Base-by-base conservation (phyloP, 1,140 invertebrate species). In the Rhagoletis zephyria region DNA sequence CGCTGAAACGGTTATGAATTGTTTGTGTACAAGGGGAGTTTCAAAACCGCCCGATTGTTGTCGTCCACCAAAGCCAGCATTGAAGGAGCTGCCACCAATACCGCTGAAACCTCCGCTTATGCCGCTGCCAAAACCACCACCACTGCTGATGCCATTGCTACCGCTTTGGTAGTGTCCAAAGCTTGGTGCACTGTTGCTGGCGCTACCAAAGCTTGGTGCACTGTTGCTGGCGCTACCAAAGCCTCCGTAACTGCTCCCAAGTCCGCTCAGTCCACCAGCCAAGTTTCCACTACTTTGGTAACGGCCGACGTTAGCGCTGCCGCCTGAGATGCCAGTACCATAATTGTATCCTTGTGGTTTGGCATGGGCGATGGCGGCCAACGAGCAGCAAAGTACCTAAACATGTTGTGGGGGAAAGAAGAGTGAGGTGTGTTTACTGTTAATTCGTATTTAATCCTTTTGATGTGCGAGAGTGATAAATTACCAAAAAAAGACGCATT, bases 401-500 rank as follows among this genome's bases (percentile, higher is more conserved):
- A 60, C 42, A 30, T 30, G 30, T 30, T 65, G 40, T 86, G 12
- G 64, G 60, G 59, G 45, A 85, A 42, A 51, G 4, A 88, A 56
- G 30, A 42, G 48, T 14, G 1, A 4, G 61, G 64, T 86, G 16
- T 40, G 60, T 48, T 56, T 60, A 16, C 30, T 12, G 6, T 19
- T 51, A 10, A 6, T 81, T 81, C 1, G 2, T 30, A 6, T 30
- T 63, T 56, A 81, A 10, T 61, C 70, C 65, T 61, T 61, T 74
- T 70, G 61, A 30, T 40, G 42, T 65, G 6, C 45, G 12, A 3
- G 30, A 30, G 48, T 59, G 45, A 59, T 19, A 19, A 74, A 89
- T 91, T 89, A 92, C 91, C 91, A 92, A 89, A 89, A 92, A 91
- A 12, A 91, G 85, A 89, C 91, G 91, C 91, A 92, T 92, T 56